Conservation (phyloP, 2,113 vertebrate species). For the Hiodon tergisus region DNA sequence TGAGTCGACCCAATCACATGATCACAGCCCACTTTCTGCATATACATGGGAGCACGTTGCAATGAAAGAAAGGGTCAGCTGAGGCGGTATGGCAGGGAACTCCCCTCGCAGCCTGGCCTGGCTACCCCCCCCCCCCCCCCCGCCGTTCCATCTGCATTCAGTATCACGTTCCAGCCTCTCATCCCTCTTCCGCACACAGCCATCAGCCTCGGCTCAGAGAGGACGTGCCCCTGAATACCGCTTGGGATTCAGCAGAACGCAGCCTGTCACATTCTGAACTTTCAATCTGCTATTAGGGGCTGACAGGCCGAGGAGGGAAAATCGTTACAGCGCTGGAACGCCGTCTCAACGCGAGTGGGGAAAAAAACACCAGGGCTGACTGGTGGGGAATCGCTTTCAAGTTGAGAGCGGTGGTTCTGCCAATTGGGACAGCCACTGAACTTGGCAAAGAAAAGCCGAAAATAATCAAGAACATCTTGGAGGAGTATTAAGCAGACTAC, state of each 20-base stretch:
- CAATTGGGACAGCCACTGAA: no score
- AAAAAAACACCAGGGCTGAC: background rate
- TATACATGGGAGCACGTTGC: conserved; percentile 12
- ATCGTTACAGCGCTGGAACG: background rate
- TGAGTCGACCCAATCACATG: conserved; percentile 83
- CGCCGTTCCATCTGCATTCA: background rate
- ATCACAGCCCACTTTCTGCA: conserved; percentile 95
- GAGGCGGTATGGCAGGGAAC: background rate
- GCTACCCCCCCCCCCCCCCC: background rate
- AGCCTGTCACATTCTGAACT: background rate
- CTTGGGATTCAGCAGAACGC: background rate
- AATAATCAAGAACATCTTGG: no score
- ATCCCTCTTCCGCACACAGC: background rate
- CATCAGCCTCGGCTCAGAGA: background rate
- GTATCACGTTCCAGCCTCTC: background rate
- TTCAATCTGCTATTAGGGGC: background rate
- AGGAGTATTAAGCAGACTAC: background rate
- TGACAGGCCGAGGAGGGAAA: background rate
- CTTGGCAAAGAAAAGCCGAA: background rate
- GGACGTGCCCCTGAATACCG: background rate
- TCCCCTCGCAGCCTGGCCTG: background rate
- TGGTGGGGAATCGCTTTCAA: background rate
- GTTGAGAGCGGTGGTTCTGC: no score
- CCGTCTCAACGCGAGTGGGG: background rate
- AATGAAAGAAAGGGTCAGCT: background rate